phyloP scores from a whole-genome alignment of 2,888 invertebrate genomes.

The Euplexia lucipara region DNA sequence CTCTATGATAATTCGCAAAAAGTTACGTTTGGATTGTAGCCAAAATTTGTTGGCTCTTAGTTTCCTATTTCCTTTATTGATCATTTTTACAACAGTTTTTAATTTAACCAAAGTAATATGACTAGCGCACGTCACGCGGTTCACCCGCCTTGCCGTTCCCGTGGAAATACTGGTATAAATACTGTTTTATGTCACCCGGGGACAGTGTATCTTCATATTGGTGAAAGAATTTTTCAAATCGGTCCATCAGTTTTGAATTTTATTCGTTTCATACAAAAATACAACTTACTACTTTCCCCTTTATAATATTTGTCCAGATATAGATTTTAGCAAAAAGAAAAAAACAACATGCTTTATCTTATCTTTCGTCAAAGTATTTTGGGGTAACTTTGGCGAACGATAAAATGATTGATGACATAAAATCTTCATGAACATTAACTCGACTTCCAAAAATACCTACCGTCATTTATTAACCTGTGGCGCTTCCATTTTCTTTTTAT shows the following conservation, averaged over 20 bases:
- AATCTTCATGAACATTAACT: constrained; percentile 22
- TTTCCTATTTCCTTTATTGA: neutral
- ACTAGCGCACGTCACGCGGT: too few relatives aligned
- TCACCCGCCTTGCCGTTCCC: too few relatives aligned
- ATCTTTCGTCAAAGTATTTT: neutral
- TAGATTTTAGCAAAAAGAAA: too few relatives aligned
- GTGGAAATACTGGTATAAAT: too few relatives aligned
- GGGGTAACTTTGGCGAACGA: neutral
- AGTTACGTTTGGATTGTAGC: neutral
- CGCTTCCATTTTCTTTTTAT: constrained; percentile 25
- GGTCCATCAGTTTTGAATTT: too few relatives aligned
- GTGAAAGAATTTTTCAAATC: too few relatives aligned
- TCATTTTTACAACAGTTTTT: neutral
- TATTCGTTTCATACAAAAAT: too few relatives aligned
- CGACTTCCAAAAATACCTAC: neutral
- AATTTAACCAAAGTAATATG: neutral
- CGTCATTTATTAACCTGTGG: neutral
- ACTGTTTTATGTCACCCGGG: too few relatives aligned
- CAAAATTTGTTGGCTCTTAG: neutral
- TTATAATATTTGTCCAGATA: too few relatives aligned
- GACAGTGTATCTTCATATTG: too few relatives aligned
- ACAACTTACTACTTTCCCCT: too few relatives aligned
- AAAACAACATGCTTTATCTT: too few relatives aligned
- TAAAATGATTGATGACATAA: constrained; percentile 29
- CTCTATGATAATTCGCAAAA: neutral